Evolutionary conservation across 1,140 invertebrate genomes (phyloP).

Genomic region (Pseudomyrmex dendroicus): DNA sequence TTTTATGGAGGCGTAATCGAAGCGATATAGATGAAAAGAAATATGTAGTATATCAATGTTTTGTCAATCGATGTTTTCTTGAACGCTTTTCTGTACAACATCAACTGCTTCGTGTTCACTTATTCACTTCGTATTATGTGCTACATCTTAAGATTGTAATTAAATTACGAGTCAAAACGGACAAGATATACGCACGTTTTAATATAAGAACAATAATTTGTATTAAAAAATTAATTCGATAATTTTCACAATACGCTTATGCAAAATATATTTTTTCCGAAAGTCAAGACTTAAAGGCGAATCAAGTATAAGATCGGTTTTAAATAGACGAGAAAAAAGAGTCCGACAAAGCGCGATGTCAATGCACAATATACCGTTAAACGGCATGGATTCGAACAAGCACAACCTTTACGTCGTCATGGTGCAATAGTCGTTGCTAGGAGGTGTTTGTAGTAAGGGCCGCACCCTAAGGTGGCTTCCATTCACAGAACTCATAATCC

Average conservation of each 20-base stretch:
- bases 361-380: neutral
- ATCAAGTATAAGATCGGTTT: neutral
- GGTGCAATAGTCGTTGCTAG: conserved; percentile 79
- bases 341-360: neutral
- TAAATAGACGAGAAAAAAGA: neutral
- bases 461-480: conserved; percentile 33
- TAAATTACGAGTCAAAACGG: neutral
- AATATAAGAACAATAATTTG: neutral
- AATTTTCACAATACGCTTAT: neutral
- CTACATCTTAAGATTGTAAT: neutral
- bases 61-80: neutral
- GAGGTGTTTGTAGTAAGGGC: conserved; percentile 71
- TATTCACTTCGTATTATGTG: neutral
- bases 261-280: neutral
- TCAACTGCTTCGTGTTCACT: neutral
- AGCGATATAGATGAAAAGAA: conserved; percentile 22
- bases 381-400: conserved; percentile 27
- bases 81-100: neutral
- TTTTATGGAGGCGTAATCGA: conserved; percentile 64
- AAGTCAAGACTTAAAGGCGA: neutral
- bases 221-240: neutral
- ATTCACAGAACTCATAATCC: neutral
- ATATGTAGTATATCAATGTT: no score
- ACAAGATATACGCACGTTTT: no score
- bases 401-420: conserved; percentile 48